Percentiles rank a stretch among this genome's conserved stretches.
Conservation (phyloP, 2,797 vertebrate genomes). For the Phalloptychus januarius region DNA sequence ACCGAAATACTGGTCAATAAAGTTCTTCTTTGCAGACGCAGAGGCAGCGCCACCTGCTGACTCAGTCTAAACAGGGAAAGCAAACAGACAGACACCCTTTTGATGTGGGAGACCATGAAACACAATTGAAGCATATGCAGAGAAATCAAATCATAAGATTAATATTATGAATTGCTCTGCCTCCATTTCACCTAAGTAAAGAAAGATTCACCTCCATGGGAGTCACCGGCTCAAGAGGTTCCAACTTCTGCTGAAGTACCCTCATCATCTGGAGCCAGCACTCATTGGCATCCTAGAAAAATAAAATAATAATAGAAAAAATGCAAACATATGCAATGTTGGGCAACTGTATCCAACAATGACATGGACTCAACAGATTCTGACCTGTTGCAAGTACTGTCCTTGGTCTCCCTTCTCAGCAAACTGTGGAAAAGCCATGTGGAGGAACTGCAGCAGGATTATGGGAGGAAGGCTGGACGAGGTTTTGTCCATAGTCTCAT, state of each 20-base stretch:
- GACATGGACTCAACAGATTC: background rate
- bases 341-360: background rate
- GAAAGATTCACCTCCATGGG: conserved; percentile 87
- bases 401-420: conserved; percentile 99
- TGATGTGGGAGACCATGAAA: background rate
- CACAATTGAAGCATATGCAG: background rate
- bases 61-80: conserved; percentile 79
- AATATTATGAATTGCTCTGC: background rate
- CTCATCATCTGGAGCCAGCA: conserved; percentile 99
- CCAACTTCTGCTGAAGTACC: conserved; percentile 96
- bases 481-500: conserved; percentile 99
- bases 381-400: conserved; percentile 97
- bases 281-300: conserved; percentile 93
- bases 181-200: background rate
- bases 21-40: conserved; percentile 91
- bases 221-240: conserved; percentile 88
- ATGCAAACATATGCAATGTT: background rate
- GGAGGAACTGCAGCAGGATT: conserved; percentile 97
- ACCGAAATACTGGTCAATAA: conserved; percentile 98
- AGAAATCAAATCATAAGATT: background rate
- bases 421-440: conserved; percentile 99
- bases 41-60: conserved; percentile 76
- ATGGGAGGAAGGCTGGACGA: conserved; percentile 98
- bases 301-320: background rate
- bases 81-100: background rate